Percentiles rank a stretch among this genome's conserved stretches.
These are phyloP conservation scores for Nycticorax nycticorax DNA, from an alignment of 2,113 vertebrate genomes.

Conservation along the genomic window DNA sequence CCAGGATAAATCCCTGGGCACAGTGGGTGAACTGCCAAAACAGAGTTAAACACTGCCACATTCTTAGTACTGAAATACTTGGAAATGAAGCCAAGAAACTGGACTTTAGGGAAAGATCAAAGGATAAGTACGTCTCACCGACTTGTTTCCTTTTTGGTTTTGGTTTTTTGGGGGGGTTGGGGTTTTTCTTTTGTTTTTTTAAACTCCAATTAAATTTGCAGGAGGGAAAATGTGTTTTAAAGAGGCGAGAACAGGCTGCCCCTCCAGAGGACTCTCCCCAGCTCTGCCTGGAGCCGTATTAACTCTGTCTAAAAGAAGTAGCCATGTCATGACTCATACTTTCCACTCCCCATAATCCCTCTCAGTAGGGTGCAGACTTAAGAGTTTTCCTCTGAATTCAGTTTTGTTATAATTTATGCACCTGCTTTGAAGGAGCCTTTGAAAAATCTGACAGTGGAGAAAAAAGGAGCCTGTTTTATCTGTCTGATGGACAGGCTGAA, in stretches of 20 bases:
- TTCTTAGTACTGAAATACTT: not conserved
- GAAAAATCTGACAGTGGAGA: constrained; percentile 37
- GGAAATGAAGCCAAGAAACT: not conserved
- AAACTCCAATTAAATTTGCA: not conserved
- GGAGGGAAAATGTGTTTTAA: not conserved
- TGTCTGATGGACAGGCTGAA: constrained; percentile 7
- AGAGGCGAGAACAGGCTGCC: not conserved
- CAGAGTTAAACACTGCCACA: not conserved
- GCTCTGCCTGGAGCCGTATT: not conserved
- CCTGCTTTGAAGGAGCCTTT: constrained; percentile 56
- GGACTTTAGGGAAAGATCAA: not conserved
- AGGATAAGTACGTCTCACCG: not conserved
- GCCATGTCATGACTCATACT: constrained; percentile 57
- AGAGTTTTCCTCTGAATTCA: constrained; percentile 55
- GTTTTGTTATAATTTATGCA: constrained; percentile 67
- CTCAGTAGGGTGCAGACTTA: constrained; percentile 33
- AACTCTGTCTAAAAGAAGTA: constrained; percentile 44
- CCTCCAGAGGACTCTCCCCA: not conserved
- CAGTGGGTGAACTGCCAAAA: not conserved
- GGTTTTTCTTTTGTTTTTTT: not conserved
- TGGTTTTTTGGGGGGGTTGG: no score
- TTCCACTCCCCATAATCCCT: constrained; percentile 67
- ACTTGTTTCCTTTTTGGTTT: not conserved
- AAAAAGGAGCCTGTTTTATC: not conserved
- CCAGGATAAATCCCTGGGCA: not conserved